Conservation (phyloP, 2,888 invertebrate genomes). For the Helleia helle region DNA sequence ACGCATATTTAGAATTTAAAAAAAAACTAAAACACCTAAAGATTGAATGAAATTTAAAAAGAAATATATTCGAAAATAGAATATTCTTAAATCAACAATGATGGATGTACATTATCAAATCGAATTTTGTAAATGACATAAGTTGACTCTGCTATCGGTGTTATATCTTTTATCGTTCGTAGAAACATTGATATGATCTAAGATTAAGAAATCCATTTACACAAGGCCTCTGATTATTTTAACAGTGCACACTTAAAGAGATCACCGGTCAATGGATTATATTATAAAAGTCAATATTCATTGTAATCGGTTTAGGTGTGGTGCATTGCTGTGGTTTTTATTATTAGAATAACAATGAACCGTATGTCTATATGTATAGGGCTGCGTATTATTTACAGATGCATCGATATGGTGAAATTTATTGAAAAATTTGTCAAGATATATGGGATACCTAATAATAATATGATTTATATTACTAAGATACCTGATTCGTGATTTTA, state of each 20-base stretch:
- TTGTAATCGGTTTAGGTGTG: neutral
- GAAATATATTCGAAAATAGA: neutral
- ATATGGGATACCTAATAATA: no score
- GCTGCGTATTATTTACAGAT: no score
- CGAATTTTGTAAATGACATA: neutral
- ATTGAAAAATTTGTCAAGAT: no score
- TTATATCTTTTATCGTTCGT: slow-evolving; percentile 1
- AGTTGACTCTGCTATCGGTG: neutral
- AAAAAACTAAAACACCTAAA: slow-evolving; percentile 12
- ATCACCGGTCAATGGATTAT: neutral
- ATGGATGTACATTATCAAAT: neutral
- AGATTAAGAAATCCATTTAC: neutral
- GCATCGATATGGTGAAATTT: no score
- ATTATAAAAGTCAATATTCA: neutral
- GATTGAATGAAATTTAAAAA: slow-evolving; percentile 2
- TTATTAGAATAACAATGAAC: no score
- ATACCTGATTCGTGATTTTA: no score
- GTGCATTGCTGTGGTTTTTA: neutral
- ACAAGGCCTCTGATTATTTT: neutral
- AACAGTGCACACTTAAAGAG: neutral
- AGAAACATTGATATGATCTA: neutral
- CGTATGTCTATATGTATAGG: no score
- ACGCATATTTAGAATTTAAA: slow-evolving; percentile 77
- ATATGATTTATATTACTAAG: no score
- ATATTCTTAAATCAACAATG: neutral